Percentiles rank a stretch among this genome's conserved stretches.
Conservation (phyloP, 1,140 invertebrate genomes). For the Drosophila malerkotliana region DNA sequence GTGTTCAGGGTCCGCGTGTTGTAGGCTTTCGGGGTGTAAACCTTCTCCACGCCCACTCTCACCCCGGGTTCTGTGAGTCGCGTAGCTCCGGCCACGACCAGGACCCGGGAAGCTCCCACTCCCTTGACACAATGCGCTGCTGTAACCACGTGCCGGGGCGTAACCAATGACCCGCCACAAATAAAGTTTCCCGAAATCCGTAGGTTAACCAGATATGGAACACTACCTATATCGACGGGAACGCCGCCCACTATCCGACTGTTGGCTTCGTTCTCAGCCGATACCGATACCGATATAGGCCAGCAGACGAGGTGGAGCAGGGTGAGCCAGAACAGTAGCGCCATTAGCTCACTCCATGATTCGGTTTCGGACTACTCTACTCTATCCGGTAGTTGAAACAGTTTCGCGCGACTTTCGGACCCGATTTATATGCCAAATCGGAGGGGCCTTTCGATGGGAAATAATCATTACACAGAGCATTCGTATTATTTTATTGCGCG, state of each 20-base stretch:
- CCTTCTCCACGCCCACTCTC: constrained; percentile 46
- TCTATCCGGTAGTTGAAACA: constrained; percentile 44
- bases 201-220: constrained; percentile 68
- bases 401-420: constrained; percentile 55
- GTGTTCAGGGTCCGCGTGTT: constrained; percentile 59
- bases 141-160: constrained; percentile 62
- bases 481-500: constrained; percentile 64
- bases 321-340: constrained; percentile 13
- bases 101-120: constrained; percentile 42
- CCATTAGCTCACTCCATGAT: constrained; percentile 56
- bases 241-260: constrained; percentile 69
- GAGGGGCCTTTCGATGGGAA: constrained; percentile 45
- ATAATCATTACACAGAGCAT: constrained; percentile 54
- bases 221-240: constrained; percentile 55
- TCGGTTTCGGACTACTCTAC: constrained; percentile 17
- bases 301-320: constrained; percentile 10
- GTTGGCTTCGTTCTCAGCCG: constrained; percentile 42
- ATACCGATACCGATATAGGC: constrained; percentile 25
- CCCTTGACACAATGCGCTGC: constrained; percentile 74
- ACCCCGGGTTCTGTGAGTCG: constrained; percentile 52
- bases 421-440: constrained; percentile 51
- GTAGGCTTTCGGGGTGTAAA: constrained; percentile 64
- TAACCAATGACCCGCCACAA: constrained; percentile 64
- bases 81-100: constrained; percentile 60
- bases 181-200: constrained; percentile 57